Evolutionary conservation across 2,888 invertebrate species (phyloP).

Genomic region (Drosophila mayaguana): DNA sequence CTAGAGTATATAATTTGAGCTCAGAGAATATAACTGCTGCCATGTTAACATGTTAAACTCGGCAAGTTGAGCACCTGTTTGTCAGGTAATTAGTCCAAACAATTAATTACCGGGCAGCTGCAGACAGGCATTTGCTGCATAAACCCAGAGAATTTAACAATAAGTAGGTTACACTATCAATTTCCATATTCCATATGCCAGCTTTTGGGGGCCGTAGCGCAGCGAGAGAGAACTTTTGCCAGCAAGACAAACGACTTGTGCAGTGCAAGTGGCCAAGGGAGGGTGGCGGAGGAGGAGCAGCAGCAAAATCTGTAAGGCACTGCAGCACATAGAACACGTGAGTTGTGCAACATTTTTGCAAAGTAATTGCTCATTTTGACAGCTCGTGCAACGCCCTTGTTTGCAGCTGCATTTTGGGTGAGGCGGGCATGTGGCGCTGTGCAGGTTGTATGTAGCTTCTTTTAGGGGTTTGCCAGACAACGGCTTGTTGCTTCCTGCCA

Average conservation of each 20-base stretch:
- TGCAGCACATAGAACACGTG: conserved; percentile 62
- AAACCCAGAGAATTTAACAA: conserved; percentile 35
- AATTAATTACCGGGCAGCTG: conserved; percentile 48
- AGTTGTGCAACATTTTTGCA: conserved; percentile 79
- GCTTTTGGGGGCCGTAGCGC: conserved; percentile 46
- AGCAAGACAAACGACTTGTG: conserved; percentile 73
- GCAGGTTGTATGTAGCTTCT: conserved; percentile 36
- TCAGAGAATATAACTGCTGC: conserved; percentile 1
- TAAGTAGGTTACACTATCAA: conserved; percentile 63
- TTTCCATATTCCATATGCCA: conserved; percentile 66
- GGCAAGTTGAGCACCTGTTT: conserved; percentile 26
- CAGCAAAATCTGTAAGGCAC: conserved; percentile 15
- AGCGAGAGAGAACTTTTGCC: conserved; percentile 39
- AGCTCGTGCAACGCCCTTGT: conserved; percentile 80
- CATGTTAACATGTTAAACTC: conserved; percentile 17
- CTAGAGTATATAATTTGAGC: neutral
- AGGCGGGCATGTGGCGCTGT: neutral
- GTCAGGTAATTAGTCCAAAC: conserved; percentile 49
- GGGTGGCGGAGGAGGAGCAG: neutral
- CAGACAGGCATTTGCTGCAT: conserved; percentile 35
- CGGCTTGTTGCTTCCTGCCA: conserved; percentile 77
- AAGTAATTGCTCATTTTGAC: conserved; percentile 81
- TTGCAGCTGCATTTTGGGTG: conserved; percentile 50
- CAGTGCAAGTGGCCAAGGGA: neutral
- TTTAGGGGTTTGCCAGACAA: conserved; percentile 49